Conservation (phyloP, 2,888 invertebrate species). For the Pristionchus entomophagus region DNA sequence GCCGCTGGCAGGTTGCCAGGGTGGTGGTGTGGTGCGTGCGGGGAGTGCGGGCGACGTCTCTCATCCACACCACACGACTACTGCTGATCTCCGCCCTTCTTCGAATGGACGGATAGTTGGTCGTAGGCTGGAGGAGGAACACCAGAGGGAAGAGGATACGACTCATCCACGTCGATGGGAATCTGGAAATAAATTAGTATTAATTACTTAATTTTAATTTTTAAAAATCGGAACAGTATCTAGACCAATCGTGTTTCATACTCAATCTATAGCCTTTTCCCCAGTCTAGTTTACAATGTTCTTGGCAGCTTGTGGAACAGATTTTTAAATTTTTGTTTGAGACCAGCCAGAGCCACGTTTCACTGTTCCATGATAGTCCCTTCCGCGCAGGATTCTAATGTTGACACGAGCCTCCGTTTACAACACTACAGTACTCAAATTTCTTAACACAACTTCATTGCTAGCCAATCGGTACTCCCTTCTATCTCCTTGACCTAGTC, state of each 20-base stretch:
- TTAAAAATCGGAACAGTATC: background rate
- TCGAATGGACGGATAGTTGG: conserved; percentile 51
- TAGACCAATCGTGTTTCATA: background rate
- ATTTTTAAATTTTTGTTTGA: too few species aligned
- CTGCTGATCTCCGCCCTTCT: background rate
- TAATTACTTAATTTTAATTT: background rate
- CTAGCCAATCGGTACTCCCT: too few species aligned
- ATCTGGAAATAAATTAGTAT: background rate
- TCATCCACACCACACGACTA: background rate
- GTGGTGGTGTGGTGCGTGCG: conserved; percentile 44
- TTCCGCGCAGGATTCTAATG: too few species aligned
- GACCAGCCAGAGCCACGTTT: background rate
- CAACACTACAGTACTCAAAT: too few species aligned
- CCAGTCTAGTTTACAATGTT: too few species aligned
- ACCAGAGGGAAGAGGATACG: conserved; percentile 46
- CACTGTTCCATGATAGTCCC: background rate
- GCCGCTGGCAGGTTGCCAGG: conserved; percentile 37
- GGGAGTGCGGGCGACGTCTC: conserved; percentile 3
- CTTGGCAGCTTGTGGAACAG: too few species aligned
- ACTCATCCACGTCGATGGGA: conserved; percentile 31
- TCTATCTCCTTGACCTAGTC: too few species aligned
- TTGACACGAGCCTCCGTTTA: too few species aligned
- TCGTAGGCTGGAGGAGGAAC: conserved; percentile 61
- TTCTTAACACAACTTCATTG: too few species aligned
- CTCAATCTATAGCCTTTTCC: too few species aligned